Base-by-base conservation (phyloP, 2,888 invertebrate genomes). In the Plebejus argus region DNA sequence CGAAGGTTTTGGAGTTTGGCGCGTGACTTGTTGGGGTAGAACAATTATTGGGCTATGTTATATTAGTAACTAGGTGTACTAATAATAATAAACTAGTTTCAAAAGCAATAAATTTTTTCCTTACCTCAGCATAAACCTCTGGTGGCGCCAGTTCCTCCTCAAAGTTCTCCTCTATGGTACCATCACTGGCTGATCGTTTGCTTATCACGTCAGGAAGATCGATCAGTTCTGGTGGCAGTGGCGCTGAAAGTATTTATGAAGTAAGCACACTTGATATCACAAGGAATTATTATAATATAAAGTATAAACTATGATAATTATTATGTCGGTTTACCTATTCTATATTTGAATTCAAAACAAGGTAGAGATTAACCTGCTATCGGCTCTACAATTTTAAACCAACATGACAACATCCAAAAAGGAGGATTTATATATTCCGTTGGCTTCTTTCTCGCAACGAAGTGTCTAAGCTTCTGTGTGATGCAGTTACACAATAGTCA, bases 161-260 rank as follows among this genome's bases (percentile, higher is more conserved):
- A 90, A 98, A 98, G 89, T 98, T 98, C 85, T 98, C 98, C 86
- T 98, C 98, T 80, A 97, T 97, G 2, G 97, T 97, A 77, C 98
- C 98, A 90, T 98, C 98, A 79, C 97, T 96, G 76, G 97, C 96
- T 6, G 97, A 96, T 71, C 86, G 86, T 66, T 87, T 84, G 6
- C 91, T 79, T 39, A 88, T 83, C 39, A 88, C 88, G 8, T 90
- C 91, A 0, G 89, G 84, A 20, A 91, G 83, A 78, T 90, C 89
- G 75, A 92, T 81, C n/a, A 92, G 83, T 78, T 92, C 91, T 0
- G 91, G 90, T 0, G 92, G 91, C n/a, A 91, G 83, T 0, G 91
- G 90, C 3, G 89, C 93, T 92, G 86, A 56, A 84, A 74, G 7
- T 6, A 15, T 49, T 12, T 15, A 74, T 6, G 1, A 71, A 49